phyloP scores from a whole-genome alignment of 2,797 vertebrate species.

The Pagetopsis macropterus region DNA sequence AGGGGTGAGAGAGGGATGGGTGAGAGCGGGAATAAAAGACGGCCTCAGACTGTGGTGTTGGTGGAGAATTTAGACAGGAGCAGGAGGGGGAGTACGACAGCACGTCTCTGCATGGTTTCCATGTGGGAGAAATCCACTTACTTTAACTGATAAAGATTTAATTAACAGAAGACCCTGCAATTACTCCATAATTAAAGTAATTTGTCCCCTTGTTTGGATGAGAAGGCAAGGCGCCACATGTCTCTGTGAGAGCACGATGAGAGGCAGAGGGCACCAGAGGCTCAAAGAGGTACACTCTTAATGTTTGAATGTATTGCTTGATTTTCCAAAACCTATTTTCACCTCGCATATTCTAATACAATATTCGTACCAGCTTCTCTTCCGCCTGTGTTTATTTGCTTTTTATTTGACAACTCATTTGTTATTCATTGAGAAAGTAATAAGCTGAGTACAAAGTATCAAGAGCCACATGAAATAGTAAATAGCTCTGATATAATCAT shows the following conservation, averaged over 20 bases:
- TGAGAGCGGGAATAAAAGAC: constrained; percentile 54
- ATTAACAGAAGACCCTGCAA: constrained; percentile 96
- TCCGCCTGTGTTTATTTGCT: constrained; percentile 71
- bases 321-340: constrained; percentile 45
- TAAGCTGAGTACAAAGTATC: constrained; percentile 73
- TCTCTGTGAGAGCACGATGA: constrained; percentile 45
- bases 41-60: constrained; percentile 47
- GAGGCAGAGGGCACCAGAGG: constrained; percentile 40
- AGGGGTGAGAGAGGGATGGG: constrained; percentile 51
- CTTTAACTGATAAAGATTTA: constrained; percentile 99
- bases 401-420: constrained; percentile 76
- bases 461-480: constrained; percentile 76
- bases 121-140: constrained; percentile 96
- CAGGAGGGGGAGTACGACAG: constrained; percentile 51
- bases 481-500: constrained; percentile 75
- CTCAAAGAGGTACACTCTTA: constrained; percentile 49
- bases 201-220: constrained; percentile 89
- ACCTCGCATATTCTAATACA: constrained; percentile 43
- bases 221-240: constrained; percentile 71
- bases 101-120: constrained; percentile 84
- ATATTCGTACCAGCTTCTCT: constrained; percentile 55
- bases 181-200: constrained; percentile 99
- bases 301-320: constrained; percentile 49
- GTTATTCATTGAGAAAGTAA: constrained; percentile 79
- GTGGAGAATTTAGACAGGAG: constrained; percentile 50